Evolutionary conservation across 2,797 vertebrate species (phyloP).

Genomic region (Dallia pectoralis): DNA sequence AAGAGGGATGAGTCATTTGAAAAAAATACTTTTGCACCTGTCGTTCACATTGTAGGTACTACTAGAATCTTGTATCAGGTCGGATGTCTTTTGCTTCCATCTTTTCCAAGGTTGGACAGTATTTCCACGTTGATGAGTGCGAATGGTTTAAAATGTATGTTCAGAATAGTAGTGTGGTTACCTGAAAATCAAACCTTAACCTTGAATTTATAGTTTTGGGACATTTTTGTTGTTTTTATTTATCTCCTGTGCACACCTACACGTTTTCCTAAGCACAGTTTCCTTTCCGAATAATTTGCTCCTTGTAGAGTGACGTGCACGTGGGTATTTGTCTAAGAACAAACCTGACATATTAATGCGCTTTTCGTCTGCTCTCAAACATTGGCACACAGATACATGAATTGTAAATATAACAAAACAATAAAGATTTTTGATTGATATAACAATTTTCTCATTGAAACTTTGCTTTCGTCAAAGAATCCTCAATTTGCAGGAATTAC

Average conservation of each 20-base stretch:
- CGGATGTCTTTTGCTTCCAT: too few relatives aligned
- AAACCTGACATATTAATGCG: neutral
- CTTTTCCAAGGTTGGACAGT: neutral
- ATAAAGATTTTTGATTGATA: too few relatives aligned
- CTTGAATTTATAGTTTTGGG: neutral
- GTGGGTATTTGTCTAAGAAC: slow-evolving; percentile 20
- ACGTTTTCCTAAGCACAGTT: slow-evolving; percentile 10
- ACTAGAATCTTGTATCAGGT: too few relatives aligned
- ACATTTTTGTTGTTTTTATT: neutral
- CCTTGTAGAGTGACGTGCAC: slow-evolving; percentile 21
- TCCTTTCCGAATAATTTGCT: slow-evolving; percentile 31
- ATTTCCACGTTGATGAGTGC: neutral
- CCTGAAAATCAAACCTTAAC: neutral
- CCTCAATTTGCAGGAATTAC: too few relatives aligned
- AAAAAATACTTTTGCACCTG: too few relatives aligned
- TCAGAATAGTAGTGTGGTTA: neutral
- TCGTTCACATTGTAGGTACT: too few relatives aligned
- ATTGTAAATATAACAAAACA: too few relatives aligned
- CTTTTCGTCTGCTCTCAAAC: slow-evolving; percentile 6
- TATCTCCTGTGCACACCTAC: neutral
- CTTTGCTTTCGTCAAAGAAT: too few relatives aligned
- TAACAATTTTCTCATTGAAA: too few relatives aligned
- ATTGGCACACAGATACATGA: slow-evolving; percentile 2
- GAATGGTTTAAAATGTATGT: neutral
- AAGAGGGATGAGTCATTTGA: neutral